A percentile compares a stretch with the other conserved stretches of the same genome.
Conservation (phyloP, 2,113 vertebrate species). For the Megalops atlanticus region DNA sequence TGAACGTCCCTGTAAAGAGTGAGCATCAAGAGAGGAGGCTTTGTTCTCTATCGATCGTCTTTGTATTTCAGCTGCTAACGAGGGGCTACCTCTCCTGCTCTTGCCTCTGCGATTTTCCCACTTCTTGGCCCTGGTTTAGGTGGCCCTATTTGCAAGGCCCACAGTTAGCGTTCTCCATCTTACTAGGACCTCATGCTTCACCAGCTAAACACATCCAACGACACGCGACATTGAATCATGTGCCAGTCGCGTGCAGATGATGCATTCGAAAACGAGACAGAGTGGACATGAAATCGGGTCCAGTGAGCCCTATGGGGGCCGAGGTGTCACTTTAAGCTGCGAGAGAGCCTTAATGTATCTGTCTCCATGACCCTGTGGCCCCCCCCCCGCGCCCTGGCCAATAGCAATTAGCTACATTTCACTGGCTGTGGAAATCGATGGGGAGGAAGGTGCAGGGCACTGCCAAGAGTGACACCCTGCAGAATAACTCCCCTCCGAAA, state of each 20-base stretch:
- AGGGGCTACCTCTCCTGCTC: too few species aligned
- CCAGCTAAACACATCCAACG: not conserved
- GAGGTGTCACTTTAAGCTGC: not conserved
- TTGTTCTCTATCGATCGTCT: too few species aligned
- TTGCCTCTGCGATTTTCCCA: too few species aligned
- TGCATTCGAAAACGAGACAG: not conserved
- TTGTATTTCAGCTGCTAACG: too few species aligned
- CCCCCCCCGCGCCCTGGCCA: too few species aligned
- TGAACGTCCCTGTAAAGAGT: too few species aligned
- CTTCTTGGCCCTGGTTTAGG: too few species aligned
- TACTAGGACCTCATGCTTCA: not conserved
- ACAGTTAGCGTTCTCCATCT: not conserved
- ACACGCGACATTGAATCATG: not conserved
- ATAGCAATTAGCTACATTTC: not conserved
- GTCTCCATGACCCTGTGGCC: not conserved
- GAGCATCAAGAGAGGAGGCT: too few species aligned
- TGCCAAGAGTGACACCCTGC: not conserved
- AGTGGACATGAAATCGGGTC: not conserved
- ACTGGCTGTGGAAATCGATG: not conserved
- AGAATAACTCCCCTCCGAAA: not conserved
- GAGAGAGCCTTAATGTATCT: not conserved
- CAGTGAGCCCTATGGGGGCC: not conserved
- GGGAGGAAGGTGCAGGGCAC: too few species aligned
- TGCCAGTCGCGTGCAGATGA: not conserved
- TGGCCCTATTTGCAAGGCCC: not conserved